A percentile compares a stretch with the other conserved stretches of the same genome.
Evolutionary conservation across 2,888 invertebrate genomes (phyloP).

Genomic region (Stenodera caucasica): DNA sequence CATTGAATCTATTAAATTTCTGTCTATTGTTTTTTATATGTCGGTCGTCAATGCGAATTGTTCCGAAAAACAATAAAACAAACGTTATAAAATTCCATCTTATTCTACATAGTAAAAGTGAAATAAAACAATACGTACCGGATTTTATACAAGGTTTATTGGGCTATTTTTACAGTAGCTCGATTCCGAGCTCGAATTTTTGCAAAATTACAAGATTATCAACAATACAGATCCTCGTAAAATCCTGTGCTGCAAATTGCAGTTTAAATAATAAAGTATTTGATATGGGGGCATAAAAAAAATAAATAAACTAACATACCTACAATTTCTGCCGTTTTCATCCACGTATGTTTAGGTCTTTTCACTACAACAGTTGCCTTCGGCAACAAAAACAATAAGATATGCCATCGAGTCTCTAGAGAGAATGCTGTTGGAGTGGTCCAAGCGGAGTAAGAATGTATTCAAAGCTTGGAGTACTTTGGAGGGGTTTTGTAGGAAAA

Average conservation of each 20-base stretch:
- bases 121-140: too few relatives aligned
- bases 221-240: not conserved
- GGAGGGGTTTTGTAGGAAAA: not conserved
- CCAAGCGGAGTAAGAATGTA: not conserved
- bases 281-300: not conserved
- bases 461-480: not conserved
- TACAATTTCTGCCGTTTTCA: too few relatives aligned
- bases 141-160: not conserved
- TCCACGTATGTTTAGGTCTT: too few relatives aligned
- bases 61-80: too few relatives aligned
- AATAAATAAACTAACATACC: too few relatives aligned
- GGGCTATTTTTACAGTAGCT: not conserved
- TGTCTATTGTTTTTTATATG: too few relatives aligned
- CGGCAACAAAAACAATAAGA: slow-evolving; percentile 23
- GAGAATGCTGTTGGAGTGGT: slow-evolving; percentile 1
- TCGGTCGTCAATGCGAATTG: too few relatives aligned
- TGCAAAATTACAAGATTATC: too few relatives aligned
- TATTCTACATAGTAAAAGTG: too few relatives aligned
- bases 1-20: too few relatives aligned
- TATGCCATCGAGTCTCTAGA: slow-evolving; percentile 17
- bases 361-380: slow-evolving; percentile 16
- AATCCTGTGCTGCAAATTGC: not conserved
- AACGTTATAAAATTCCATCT: too few relatives aligned
- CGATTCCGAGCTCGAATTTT: not conserved
- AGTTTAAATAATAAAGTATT: not conserved